Conservation (phyloP, 23 tunicate genomes). For the Halocynthia aurantium region DNA sequence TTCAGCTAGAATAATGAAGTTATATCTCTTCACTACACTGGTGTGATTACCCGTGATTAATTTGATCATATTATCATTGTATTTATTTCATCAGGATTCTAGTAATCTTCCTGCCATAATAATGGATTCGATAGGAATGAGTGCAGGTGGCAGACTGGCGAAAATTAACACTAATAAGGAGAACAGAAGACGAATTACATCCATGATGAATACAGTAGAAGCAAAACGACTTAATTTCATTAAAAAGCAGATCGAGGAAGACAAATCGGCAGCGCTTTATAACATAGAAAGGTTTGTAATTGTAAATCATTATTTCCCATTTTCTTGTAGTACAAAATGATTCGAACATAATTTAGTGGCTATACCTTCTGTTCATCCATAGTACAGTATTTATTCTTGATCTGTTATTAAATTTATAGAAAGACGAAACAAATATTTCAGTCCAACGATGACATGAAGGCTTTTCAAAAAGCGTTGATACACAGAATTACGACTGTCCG, state of each 20-base stretch:
- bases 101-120: not conserved
- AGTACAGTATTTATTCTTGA: not conserved
- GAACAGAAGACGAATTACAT: conserved; percentile 41
- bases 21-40: too few relatives aligned
- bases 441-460: conserved; percentile 78
- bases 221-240: conserved; percentile 42
- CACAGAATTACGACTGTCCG: conserved; percentile 49
- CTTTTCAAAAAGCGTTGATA: conserved; percentile 69
- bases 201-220: conserved; percentile 73
- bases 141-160: conserved; percentile 71
- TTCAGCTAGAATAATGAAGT: too few relatives aligned
- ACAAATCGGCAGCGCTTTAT: conserved; percentile 50
- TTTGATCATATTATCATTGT: too few relatives aligned
- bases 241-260: conserved; percentile 59
- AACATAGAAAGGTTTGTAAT: conserved; percentile 41
- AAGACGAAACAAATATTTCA: conserved; percentile 26
- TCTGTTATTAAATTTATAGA: conserved; percentile 19
- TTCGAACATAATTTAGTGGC: not conserved
- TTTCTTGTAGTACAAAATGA: not conserved
- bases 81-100: too few relatives aligned
- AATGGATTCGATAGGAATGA: conserved; percentile 12
- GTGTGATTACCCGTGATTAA: too few relatives aligned
- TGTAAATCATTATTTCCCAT: not conserved
- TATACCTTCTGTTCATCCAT: not conserved
- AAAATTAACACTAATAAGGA: conserved; percentile 53